Percentiles rank a stretch among this genome's conserved stretches.
phyloP scores from a whole-genome alignment of 2,113 vertebrate species.

The Riparia riparia region DNA sequence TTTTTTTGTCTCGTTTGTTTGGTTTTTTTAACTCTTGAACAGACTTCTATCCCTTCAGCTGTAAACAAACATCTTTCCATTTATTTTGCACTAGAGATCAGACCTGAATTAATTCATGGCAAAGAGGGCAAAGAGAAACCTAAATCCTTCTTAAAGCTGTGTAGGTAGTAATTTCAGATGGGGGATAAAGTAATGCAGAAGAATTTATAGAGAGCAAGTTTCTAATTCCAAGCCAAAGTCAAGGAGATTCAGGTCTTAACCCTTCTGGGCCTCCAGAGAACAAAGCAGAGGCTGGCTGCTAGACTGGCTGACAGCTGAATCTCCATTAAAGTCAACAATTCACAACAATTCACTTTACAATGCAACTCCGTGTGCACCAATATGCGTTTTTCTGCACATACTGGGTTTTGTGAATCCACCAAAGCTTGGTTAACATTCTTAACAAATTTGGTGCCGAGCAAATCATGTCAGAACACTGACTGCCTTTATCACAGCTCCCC shows the following conservation, averaged over 20 bases:
- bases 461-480: not conserved
- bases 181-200: constrained; percentile 49
- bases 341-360: not conserved
- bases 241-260: constrained; percentile 52
- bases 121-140: constrained; percentile 31
- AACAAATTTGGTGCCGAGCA: not conserved
- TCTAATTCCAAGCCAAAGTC: constrained; percentile 46
- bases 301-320: not conserved
- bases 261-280: not conserved
- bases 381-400: not conserved
- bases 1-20: not conserved
- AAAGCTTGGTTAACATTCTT: not conserved
- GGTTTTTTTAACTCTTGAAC: not conserved
- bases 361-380: not conserved
- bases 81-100: constrained; percentile 35
- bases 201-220: not conserved
- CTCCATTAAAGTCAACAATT: not conserved
- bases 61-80: constrained; percentile 43
- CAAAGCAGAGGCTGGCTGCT: not conserved
- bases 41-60: constrained; percentile 5
- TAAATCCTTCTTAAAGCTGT: constrained; percentile 48
- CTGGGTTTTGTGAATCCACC: not conserved
- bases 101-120: constrained; percentile 33
- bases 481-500: not conserved
- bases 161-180: constrained; percentile 52